A percentile compares a stretch with the other conserved stretches of the same genome.
These are phyloP conservation scores for Decapterus maruadsi DNA, from an alignment of 2,797 vertebrate genomes.

Conservation along the genomic window DNA sequence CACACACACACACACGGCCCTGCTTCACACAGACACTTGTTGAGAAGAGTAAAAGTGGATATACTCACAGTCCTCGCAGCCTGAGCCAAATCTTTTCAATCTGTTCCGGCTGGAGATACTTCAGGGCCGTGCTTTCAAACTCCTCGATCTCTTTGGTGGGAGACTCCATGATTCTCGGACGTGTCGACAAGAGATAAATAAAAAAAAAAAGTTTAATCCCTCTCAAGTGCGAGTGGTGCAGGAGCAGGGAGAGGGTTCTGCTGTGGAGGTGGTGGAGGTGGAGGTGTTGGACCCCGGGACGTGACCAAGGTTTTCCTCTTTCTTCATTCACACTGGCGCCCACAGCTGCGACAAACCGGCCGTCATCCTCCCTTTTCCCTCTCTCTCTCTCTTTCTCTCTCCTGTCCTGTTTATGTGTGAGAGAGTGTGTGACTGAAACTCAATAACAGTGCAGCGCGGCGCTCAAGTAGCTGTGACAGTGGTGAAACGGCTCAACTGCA, in stretches of 20 bases:
- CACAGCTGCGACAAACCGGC: constrained; percentile 51
- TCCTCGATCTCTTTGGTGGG: constrained; percentile 99
- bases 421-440: constrained; percentile 64
- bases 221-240: constrained; percentile 44
- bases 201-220: constrained; percentile 77
- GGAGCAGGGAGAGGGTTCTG: constrained; percentile 41
- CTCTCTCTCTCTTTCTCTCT: constrained; percentile 31
- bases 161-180: constrained; percentile 90
- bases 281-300: constrained; percentile 44
- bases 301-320: constrained; percentile 66
- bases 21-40: constrained; percentile 52
- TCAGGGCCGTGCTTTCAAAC: constrained; percentile 98
- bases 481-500: constrained; percentile 57
- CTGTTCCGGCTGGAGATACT: constrained; percentile 97
- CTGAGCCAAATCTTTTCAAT: constrained; percentile 99
- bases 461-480: constrained; percentile 68
- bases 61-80: constrained; percentile 98
- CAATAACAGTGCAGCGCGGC: constrained; percentile 56
- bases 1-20: constrained; percentile 6
- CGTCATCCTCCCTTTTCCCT: constrained; percentile 60
- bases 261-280: no score
- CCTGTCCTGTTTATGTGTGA: constrained; percentile 45
- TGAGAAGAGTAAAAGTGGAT: constrained; percentile 66
- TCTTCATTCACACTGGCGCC: constrained; percentile 66
- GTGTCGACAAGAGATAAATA: constrained; percentile 49